phyloP scores from a whole-genome alignment of 2,797 vertebrate species.

The Hyperoplus immaculatus region DNA sequence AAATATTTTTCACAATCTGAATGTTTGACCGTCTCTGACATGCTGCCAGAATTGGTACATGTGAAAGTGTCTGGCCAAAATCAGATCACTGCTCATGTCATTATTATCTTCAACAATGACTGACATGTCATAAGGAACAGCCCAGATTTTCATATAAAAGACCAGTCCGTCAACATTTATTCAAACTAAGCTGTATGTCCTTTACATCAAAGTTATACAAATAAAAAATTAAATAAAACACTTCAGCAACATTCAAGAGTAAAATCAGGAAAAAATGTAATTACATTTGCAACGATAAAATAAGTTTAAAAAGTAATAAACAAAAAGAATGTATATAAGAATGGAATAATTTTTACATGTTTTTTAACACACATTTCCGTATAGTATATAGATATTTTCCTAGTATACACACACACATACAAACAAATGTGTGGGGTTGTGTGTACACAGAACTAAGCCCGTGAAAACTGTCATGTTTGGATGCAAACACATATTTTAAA shows the following conservation, averaged over 20 bases:
- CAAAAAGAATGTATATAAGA: too few relatives aligned
- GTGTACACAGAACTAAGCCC: too few relatives aligned
- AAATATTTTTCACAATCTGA: slow-evolving; percentile 14
- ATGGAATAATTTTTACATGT: too few relatives aligned
- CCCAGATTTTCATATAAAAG: background rate
- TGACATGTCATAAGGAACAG: background rate
- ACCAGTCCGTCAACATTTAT: background rate
- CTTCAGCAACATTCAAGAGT: background rate
- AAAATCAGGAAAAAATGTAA: background rate
- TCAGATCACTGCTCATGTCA: background rate
- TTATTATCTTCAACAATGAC: too few relatives aligned
- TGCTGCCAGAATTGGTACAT: background rate
- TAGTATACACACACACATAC: too few relatives aligned
- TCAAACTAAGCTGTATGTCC: background rate
- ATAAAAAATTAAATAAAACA: too few relatives aligned
- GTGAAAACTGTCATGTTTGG: background rate
- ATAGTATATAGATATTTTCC: too few relatives aligned
- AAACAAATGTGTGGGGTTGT: too few relatives aligned
- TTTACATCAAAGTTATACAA: background rate
- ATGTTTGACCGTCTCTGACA: slow-evolving; percentile 5
- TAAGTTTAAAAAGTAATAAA: background rate
- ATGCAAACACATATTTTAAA: background rate
- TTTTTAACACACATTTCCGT: too few relatives aligned
- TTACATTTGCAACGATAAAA: background rate
- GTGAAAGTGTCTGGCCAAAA: background rate